Evolutionary conservation across 2,888 invertebrate genomes (phyloP).

Genomic region (Cheilosia vernalis): DNA sequence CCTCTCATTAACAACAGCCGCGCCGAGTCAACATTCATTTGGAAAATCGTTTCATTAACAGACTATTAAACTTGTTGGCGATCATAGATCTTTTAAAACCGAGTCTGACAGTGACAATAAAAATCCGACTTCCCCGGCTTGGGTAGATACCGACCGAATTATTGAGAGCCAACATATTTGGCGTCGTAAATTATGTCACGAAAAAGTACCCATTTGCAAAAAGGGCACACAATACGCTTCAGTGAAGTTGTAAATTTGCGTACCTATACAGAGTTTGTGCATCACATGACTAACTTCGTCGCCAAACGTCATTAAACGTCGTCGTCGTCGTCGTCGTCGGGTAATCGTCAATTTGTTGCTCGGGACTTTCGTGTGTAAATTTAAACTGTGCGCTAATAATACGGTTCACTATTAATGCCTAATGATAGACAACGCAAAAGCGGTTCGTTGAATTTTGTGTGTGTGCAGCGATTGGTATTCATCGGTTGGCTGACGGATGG

Average conservation of each 20-base stretch:
- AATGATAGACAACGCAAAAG: conserved; percentile 61
- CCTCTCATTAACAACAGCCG: neutral
- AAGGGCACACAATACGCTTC: conserved; percentile 26
- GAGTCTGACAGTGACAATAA: neutral
- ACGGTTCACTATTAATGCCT: conserved; percentile 59
- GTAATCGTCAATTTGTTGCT: conserved; percentile 34
- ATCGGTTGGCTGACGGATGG: conserved; percentile 44
- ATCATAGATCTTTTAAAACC: neutral
- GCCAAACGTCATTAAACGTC: conserved; percentile 48
- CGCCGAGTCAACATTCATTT: conserved; percentile 8
- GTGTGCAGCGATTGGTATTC: conserved; percentile 46
- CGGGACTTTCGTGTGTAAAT: conserved; percentile 13
- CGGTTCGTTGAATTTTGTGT: conserved; percentile 19
- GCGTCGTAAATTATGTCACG: conserved; percentile 33
- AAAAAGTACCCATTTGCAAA: conserved; percentile 12
- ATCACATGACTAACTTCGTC: conserved; percentile 40
- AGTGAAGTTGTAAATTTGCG: conserved; percentile 31
- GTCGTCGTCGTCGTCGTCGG: conserved; percentile 23
- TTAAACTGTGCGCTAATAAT: conserved; percentile 40
- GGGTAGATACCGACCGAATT: neutral
- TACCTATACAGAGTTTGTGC: neutral
- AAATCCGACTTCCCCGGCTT: neutral
- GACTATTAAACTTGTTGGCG: conserved; percentile 16
- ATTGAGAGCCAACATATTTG: conserved; percentile 6
- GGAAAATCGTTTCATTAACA: conserved; percentile 39